These are phyloP conservation scores for Hippopotamyrus pictus DNA, from an alignment of 2,797 vertebrate genomes.

Conservation along the genomic window DNA sequence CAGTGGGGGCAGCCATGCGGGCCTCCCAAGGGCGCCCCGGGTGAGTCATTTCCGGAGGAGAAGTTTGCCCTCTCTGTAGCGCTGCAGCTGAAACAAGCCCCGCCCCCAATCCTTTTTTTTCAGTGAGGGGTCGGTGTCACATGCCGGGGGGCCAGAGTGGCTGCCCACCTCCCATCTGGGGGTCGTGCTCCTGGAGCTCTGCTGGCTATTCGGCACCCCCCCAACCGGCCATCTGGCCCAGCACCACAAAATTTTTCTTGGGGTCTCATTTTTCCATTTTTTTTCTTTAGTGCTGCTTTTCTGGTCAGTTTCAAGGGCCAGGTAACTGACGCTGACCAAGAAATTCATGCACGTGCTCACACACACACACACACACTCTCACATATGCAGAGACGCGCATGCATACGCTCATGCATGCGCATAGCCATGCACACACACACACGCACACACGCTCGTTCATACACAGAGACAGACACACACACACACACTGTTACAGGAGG, in stretches of 20 bases:
- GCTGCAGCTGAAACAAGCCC: neutral
- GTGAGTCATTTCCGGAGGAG: neutral
- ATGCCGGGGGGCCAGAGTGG: neutral
- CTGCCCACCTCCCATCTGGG: neutral
- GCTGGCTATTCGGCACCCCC: neutral
- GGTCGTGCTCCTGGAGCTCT: neutral
- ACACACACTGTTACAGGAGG: neutral
- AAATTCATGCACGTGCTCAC: neutral
- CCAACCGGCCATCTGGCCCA: neutral
- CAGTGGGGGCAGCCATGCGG: constrained; percentile 38
- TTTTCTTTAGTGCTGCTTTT: neutral
- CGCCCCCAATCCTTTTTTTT: neutral
- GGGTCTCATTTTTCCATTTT: neutral
- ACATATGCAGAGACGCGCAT: neutral
- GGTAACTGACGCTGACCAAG: neutral
- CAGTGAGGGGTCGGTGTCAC: neutral
- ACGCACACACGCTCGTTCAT: neutral
- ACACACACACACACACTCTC: neutral
- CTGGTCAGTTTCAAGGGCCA: neutral
- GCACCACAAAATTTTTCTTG: neutral
- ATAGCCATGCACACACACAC: neutral
- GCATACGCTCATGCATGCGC: too few species aligned
- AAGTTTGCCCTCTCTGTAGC: neutral
- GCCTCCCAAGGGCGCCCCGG: constrained; percentile 32
- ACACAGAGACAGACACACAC: neutral